phyloP scores from a whole-genome alignment of 2,888 invertebrate genomes.

The Agrotis puta region DNA sequence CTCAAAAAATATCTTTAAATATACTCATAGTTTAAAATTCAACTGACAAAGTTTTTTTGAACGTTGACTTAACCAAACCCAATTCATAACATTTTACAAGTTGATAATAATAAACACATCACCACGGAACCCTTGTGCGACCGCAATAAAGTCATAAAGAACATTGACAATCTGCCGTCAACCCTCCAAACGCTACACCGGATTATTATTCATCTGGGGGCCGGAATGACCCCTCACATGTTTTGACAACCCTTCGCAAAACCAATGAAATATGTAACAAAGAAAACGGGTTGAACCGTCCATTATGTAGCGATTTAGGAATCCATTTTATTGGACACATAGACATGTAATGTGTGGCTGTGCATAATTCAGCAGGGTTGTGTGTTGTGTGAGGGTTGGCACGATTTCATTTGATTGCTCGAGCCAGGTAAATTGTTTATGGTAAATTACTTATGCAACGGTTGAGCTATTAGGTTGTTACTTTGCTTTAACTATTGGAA shows the following conservation, averaged over 20 bases:
- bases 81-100: slow-evolving; percentile 13
- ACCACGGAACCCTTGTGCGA: slow-evolving; percentile 25
- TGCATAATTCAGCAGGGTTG: slow-evolving; percentile 79
- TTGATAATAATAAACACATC: slow-evolving; percentile 50
- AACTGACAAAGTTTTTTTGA: neutral
- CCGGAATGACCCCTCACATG: slow-evolving; percentile 77
- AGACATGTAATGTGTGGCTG: slow-evolving; percentile 71
- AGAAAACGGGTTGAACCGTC: slow-evolving; percentile 79
- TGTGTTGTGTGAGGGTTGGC: slow-evolving; percentile 68
- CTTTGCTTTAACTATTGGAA: slow-evolving; percentile 49
- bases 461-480: slow-evolving; percentile 48
- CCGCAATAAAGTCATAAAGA: slow-evolving; percentile 56
- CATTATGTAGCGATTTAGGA: slow-evolving; percentile 79
- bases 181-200: slow-evolving; percentile 67
- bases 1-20: neutral
- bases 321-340: slow-evolving; percentile 79
- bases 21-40: neutral
- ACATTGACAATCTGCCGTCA: slow-evolving; percentile 63
- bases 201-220: slow-evolving; percentile 75
- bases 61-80: slow-evolving; percentile 11
- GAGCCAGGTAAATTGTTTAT: slow-evolving; percentile 74
- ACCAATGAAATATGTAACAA: slow-evolving; percentile 87
- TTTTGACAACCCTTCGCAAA: slow-evolving; percentile 78
- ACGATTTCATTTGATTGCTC: slow-evolving; percentile 76
- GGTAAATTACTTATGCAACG: slow-evolving; percentile 59